Percentiles rank a stretch among this genome's conserved stretches.
phyloP scores from a whole-genome alignment of 2,797 vertebrate species.

The Xiphorhynchus erythropygius region DNA sequence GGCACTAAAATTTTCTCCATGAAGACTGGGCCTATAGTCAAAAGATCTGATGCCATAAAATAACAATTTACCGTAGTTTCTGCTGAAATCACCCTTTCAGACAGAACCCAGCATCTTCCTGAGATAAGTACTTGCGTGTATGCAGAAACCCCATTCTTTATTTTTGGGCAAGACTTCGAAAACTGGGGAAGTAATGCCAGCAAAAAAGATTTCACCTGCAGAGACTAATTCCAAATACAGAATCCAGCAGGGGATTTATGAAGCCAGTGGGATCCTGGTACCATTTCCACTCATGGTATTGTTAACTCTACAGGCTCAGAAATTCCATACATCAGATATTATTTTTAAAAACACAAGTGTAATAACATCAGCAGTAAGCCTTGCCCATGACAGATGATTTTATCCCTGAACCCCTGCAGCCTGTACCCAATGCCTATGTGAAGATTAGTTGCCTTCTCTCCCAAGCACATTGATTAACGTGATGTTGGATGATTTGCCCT shows the following conservation, averaged over 20 bases:
- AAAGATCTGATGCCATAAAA: background rate
- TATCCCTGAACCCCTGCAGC: background rate
- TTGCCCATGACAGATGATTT: background rate
- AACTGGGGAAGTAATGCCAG: background rate
- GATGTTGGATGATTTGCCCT: background rate
- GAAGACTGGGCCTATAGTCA: background rate
- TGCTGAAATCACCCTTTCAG: background rate
- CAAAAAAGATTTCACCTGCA: background rate
- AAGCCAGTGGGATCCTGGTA: background rate
- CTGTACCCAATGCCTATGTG: accelerated
- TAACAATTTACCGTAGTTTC: background rate
- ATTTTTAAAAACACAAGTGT: background rate
- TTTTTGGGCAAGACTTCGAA: background rate
- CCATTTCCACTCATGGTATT: background rate
- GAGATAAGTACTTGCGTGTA: background rate
- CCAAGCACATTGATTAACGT: accelerated
- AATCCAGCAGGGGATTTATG: background rate
- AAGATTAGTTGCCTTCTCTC: background rate
- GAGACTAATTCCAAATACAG: background rate
- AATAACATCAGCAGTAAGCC: background rate
- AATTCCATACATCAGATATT: background rate
- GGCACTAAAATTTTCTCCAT: background rate
- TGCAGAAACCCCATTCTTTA: background rate
- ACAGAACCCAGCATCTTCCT: background rate
- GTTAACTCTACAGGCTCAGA: background rate